Evolutionary conservation across 2,113 vertebrate genomes (phyloP).

Genomic region (Fulica atra): DNA sequence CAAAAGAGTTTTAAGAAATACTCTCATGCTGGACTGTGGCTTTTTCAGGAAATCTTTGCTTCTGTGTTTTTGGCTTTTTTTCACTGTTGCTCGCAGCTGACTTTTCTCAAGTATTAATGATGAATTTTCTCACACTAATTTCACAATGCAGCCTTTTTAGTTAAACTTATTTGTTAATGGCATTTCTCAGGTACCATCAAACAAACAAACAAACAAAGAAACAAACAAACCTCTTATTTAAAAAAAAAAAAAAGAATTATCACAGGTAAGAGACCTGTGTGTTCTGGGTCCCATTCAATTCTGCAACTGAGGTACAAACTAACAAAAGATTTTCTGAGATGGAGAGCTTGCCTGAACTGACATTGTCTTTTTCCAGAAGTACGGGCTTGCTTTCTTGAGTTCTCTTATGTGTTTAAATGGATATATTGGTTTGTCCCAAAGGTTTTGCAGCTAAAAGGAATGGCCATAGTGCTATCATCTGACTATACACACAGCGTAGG

Average conservation of each 20-base stretch:
- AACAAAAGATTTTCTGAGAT: neutral
- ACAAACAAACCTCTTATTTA: too few relatives aligned
- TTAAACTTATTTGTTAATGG: neutral
- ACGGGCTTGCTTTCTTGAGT: neutral
- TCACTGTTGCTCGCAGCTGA: neutral
- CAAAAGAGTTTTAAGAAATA: neutral
- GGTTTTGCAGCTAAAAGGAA: neutral
- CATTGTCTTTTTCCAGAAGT: neutral
- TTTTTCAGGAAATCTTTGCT: neutral
- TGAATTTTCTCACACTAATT: neutral
- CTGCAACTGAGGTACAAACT: neutral
- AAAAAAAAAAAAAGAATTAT: too few relatives aligned
- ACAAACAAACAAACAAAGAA: too few relatives aligned
- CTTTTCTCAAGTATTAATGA: neutral
- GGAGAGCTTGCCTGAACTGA: neutral
- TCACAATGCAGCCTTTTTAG: neutral
- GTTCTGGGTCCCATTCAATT: neutral
- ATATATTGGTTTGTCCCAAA: neutral
- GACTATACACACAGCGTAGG: accelerated
- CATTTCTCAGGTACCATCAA: neutral
- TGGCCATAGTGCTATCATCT: neutral
- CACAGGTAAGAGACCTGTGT: neutral
- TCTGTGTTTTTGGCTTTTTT: neutral
- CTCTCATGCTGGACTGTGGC: neutral
- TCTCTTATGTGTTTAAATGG: neutral